Evolutionary conservation across 1,140 invertebrate species (phyloP), one percentile per base, ranked within the genome.

Genomic region (Lepeophtheirus salmonis): DNA sequence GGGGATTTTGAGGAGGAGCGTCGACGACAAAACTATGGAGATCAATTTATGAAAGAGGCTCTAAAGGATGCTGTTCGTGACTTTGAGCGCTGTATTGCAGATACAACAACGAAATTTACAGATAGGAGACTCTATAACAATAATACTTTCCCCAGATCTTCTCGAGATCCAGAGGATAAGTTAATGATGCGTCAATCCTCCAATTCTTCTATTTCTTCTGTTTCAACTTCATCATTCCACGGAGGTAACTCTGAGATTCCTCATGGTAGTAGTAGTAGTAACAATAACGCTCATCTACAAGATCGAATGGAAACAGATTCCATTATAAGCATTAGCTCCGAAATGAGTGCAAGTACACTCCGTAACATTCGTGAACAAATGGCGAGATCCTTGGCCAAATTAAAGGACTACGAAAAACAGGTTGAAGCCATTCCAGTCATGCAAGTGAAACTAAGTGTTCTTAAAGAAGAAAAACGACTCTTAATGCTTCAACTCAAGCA

Each of bases 331-430:
- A 61, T 61, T 18, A 61, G 22, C 51, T 61, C 59, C 13, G 59
- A 61, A 23, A 61, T 61, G 59, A 61, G 59, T 25, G 50, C 59
- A 16, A 12, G n/a, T 17, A 61, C 59, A 2, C 26, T 61, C 14
- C 54, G 51, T 13, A 61, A 61, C 25, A 50, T 61, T 16, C 50
- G 59, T 4, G 59, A 61, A 61, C 59, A 61, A 26, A 61, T 61
- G 59, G 59, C 59, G 10, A 52, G 50, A 41, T 50, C 41, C 54
- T 50, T 61, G 21, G 24, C 25, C 22, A 61, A 61, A 16, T 23
- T 61, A 1, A 61, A 61, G 49, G 59, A 61, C 18, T 61, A 61
- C 25, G 59, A 61, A 25, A 61, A 61, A 25, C 59, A 61, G 50
- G 57, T 60, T 50, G 57, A 60, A 22, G 57, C 57, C 49, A 60